phyloP scores from a whole-genome alignment of 2,797 vertebrate species.

The Threskiornis aethiopicus region DNA sequence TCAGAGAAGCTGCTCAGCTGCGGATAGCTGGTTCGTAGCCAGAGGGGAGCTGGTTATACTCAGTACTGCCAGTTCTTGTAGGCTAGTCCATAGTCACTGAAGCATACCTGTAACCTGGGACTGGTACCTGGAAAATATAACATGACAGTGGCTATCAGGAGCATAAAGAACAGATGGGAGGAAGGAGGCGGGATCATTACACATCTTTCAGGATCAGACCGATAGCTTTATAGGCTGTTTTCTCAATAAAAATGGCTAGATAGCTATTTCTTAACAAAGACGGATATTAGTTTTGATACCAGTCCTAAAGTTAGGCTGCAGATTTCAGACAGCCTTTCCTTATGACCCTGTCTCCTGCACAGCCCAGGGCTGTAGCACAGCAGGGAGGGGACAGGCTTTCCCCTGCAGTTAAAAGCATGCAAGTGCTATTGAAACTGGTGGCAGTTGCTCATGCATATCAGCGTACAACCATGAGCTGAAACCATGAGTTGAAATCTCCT shows the following conservation, averaged over 20 bases:
- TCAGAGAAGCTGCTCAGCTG: background rate
- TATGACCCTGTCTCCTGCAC: background rate
- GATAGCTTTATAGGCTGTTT: background rate
- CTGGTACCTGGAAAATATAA: background rate
- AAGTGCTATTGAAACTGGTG: background rate
- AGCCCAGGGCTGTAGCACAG: background rate
- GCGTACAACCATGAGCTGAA: background rate
- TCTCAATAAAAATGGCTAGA: background rate
- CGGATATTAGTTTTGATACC: background rate
- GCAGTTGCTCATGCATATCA: background rate
- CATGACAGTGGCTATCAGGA: background rate
- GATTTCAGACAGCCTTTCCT: background rate
- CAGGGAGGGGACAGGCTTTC: rapidly evolving
- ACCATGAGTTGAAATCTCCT: background rate
- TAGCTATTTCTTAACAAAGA: background rate
- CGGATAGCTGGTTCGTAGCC: background rate
- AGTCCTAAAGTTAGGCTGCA: background rate
- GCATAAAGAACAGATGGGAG: background rate
- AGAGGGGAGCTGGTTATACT: background rate
- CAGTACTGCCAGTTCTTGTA: background rate
- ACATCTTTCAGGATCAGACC: rapidly evolving
- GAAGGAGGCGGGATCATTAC: background rate
- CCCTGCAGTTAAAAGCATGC: background rate
- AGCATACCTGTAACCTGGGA: background rate
- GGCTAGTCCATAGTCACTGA: background rate